Evolutionary conservation across 2,888 invertebrate species (phyloP), one percentile per base, ranked within the genome.

Genomic region (Maniola hyperantus): DNA sequence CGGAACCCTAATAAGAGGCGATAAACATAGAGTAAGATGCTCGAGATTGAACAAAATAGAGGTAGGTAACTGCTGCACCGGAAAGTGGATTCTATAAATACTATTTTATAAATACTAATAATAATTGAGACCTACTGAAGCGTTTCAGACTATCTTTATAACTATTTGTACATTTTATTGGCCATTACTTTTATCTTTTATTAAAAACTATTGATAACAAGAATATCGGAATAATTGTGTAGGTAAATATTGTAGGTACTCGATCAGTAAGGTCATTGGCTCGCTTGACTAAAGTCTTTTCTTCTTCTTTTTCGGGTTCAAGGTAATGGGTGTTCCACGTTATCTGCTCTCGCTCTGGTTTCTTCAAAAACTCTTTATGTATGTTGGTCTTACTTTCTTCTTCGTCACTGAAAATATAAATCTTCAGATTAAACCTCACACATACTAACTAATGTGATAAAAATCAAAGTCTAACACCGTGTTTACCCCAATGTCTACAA

Each of bases 191-290:
- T 46, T 44, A 18, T 18, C 48, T 48, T 50, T 10, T 8, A 8
- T 50, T 50, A 50, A 20, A 18, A 8, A 7, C 10, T n/a, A 44
- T 44, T 13, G n/a, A 7, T 54, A 39, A 13, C 46, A 50, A 18
- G 11, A 15, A 53, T 34, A 18, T 8, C 11, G 46, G 33, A 54
- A 44, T 13, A 51, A 58, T 42, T 18, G 33, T 26, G 42, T 59
- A n/a, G n/a, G n/a, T n/a, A 36, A 36, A 39, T n/a, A 42, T 54
- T 33, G 39, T 80, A 92, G 92, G 76, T 81, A 92, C 93, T 77
- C 85, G 83, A 62, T 92, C 83, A 5, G 93, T 92, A 11, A 92
- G 80, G 61, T 93, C 93, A 67, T 93, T 88, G 13, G 93, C 91
- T 71, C 89, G 87, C 72, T 88, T 88, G 1, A 92, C 83, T 0